A percentile compares a stretch with the other conserved stretches of the same genome.
Evolutionary conservation across 2,797 vertebrate genomes (phyloP).

Genomic region (Acanthurus leucopareius): DNA sequence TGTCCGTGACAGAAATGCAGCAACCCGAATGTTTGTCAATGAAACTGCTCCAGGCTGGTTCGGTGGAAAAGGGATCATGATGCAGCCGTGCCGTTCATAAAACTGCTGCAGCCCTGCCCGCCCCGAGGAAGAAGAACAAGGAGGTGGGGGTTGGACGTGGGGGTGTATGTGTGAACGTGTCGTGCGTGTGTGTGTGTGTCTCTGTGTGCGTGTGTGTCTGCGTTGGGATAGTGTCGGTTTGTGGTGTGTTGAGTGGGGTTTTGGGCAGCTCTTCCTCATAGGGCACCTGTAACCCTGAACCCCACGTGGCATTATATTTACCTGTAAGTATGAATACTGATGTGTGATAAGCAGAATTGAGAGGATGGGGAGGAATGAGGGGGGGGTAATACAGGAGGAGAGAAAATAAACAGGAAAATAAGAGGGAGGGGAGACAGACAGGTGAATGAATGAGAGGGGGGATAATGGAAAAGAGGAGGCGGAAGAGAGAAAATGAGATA

Average conservation of each 20-base stretch:
- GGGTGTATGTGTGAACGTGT: background rate
- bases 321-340: constrained; percentile 60
- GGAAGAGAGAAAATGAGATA: constrained; percentile 56
- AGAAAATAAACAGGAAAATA: constrained; percentile 16
- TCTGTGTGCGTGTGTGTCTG: background rate
- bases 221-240: background rate
- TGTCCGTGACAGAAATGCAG: constrained; percentile 78
- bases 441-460: constrained; percentile 63
- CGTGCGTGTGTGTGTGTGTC: background rate
- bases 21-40: constrained; percentile 77
- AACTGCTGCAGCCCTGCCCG: constrained; percentile 81
- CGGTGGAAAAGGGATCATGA: constrained; percentile 62
- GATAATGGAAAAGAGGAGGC: constrained; percentile 44
- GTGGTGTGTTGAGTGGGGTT: background rate
- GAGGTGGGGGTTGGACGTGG: background rate
- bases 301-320: constrained; percentile 80
- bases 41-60: constrained; percentile 56
- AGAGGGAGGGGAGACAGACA: constrained; percentile 35
- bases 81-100: constrained; percentile 77
- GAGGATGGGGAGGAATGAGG: background rate
- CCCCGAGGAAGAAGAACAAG: constrained; percentile 57
- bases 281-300: constrained; percentile 71
- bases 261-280: constrained; percentile 30
- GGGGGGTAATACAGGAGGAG: constrained; percentile 32
- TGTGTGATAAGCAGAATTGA: constrained; percentile 34